Evolutionary conservation across 2,113 vertebrate species (phyloP).

Genomic region (Crotalus viridis): DNA sequence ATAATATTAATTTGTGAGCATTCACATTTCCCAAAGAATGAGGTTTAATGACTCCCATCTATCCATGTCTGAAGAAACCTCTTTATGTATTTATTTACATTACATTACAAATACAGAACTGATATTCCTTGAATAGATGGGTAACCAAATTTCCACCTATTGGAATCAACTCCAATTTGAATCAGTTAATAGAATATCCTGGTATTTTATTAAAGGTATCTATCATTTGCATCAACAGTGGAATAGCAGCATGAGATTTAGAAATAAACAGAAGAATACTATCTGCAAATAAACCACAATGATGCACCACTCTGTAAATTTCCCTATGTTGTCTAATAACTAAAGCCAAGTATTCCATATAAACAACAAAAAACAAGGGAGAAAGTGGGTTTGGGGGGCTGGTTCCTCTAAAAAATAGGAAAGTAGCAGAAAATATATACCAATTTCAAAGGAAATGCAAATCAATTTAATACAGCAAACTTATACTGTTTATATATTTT

Average conservation of each 20-base stretch:
- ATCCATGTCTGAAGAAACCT: no score
- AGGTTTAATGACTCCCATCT: no score
- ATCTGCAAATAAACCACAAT: not conserved
- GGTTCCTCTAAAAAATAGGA: not conserved
- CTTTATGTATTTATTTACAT: no score
- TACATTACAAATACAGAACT: no score
- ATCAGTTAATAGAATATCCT: not conserved
- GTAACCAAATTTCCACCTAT: no score
- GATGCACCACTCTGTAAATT: not conserved
- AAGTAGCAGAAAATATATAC: not conserved
- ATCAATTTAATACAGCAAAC: not conserved
- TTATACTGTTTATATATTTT: not conserved
- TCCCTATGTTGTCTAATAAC: not conserved
- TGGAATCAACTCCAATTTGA: no score
- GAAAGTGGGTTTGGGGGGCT: not conserved
- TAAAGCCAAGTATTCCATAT: not conserved
- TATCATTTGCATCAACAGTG: no score
- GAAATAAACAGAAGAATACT: not conserved
- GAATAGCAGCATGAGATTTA: not conserved
- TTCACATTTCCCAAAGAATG: no score
- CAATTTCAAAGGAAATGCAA: not conserved
- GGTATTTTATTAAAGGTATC: not conserved
- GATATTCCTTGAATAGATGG: no score
- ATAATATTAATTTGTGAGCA: no score
- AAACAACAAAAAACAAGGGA: not conserved